Base-by-base conservation (phyloP, 1,140 invertebrate species). In the Anastatus disparis region DNA sequence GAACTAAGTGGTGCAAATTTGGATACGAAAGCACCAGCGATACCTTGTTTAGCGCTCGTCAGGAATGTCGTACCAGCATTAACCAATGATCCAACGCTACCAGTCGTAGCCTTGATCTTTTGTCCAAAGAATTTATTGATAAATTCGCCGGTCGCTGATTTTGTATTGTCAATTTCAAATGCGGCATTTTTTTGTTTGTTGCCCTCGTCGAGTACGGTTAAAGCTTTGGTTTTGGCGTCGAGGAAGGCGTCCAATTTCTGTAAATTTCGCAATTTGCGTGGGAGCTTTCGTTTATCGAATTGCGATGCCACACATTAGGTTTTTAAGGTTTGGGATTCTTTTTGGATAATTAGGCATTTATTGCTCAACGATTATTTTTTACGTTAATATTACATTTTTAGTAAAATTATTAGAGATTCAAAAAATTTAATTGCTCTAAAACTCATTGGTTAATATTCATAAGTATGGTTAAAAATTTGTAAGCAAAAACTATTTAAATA, bases 211-310 rank as follows among this genome's bases (percentile, higher is more conserved):
- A 93, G 78, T 26, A 89, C 88, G 48, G 88, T 80, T 38, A 93
- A 86, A 40, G 92, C 88, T 15, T 87, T 87, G 1, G 91, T 93
- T 80, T 93, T 93, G 3, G 92, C 89, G 68, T 93, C 92, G 78
- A 93, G 84, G 79, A 93, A 87, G 29, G 90, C 89, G 81, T 93
- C 92, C 83, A 93, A 87, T 90, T 93, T 93, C 92, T 93, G 77
- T n/a, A n/a, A n/a, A n/a, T n/a, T n/a, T n/a, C n/a, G n/a, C n/a
- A n/a, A n/a, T n/a, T n/a, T n/a, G n/a, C n/a, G n/a, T n/a, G n/a
- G n/a, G n/a, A n/a, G n/a, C n/a, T n/a, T n/a, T n/a, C n/a, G n/a
- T n/a, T n/a, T n/a, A n/a, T n/a, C n/a, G n/a, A n/a, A n/a, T n/a
- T n/a, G n/a, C n/a, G n/a, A n/a, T n/a, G n/a, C n/a, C n/a, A n/a